These are phyloP conservation scores for Pachyramphus minor DNA, from an alignment of 2,113 vertebrate species.

Conservation along the genomic window DNA sequence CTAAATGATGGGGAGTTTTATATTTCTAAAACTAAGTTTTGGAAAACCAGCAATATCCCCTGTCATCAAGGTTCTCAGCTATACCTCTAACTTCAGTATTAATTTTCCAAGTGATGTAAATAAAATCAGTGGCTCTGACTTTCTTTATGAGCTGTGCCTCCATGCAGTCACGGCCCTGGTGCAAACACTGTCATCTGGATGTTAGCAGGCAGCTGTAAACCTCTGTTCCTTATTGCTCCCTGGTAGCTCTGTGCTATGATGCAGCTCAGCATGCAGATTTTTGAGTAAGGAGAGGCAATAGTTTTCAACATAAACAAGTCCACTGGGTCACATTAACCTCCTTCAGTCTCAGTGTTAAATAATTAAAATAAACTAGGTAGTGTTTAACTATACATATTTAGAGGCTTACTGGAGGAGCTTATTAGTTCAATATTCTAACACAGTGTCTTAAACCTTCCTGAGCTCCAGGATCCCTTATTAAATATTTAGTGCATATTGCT, in stretches of 20 bases:
- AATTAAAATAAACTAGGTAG: slow-evolving; percentile 49
- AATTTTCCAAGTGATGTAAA: neutral
- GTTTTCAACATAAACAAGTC: slow-evolving; percentile 61
- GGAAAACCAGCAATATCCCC: neutral
- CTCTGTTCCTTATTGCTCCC: slow-evolving; percentile 6
- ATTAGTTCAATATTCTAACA: slow-evolving; percentile 44
- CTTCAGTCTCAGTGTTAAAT: slow-evolving; percentile 38
- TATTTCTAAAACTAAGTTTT: neutral
- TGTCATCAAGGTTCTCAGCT: neutral
- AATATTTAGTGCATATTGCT: slow-evolving; percentile 42
- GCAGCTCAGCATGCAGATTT: slow-evolving; percentile 60
- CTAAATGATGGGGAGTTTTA: neutral
- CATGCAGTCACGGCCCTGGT: neutral
- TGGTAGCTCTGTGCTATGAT: slow-evolving; percentile 17
- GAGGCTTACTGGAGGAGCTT: slow-evolving; percentile 38
- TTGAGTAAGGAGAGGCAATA: slow-evolving; percentile 46
- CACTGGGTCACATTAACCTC: slow-evolving; percentile 46
- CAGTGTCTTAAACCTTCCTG: slow-evolving; percentile 36
- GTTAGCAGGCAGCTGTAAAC: slow-evolving; percentile 32
- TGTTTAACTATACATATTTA: slow-evolving; percentile 53
- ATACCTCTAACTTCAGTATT: fast-evolving
- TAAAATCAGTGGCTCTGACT: neutral
- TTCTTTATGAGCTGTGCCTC: neutral
- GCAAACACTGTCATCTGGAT: neutral
- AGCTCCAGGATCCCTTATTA: slow-evolving; percentile 50